phyloP scores from a whole-genome alignment of 1,140 invertebrate species.

The Daktulosphaira vitifoliae region DNA sequence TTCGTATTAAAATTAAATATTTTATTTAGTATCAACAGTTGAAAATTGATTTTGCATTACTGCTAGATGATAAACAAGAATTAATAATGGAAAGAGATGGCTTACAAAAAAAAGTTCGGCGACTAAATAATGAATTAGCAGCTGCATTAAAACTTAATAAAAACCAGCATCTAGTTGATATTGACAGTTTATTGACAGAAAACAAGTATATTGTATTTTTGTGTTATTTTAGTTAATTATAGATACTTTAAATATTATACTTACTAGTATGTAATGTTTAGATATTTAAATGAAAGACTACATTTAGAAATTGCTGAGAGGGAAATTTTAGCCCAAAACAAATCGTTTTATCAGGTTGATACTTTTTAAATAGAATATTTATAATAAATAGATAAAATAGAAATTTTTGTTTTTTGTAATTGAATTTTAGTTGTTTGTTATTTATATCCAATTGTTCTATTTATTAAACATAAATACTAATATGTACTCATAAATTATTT shows the following conservation, averaged over 20 bases:
- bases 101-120: constrained; percentile 74
- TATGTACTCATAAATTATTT: too few relatives aligned
- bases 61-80: constrained; percentile 81
- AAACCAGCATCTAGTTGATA: constrained; percentile 55
- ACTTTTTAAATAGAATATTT: constrained; percentile 43
- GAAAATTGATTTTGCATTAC: constrained; percentile 61
- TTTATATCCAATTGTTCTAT: too few relatives aligned
- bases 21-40: constrained; percentile 49
- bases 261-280: constrained; percentile 38
- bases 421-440: too few relatives aligned
- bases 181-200: constrained; percentile 71
- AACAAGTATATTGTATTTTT: constrained; percentile 52
- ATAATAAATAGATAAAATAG: too few relatives aligned
- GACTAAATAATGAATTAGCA: constrained; percentile 72
- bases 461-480: too few relatives aligned
- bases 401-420: too few relatives aligned
- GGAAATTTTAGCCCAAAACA: constrained; percentile 58
- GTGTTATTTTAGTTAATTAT: background rate
- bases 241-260: constrained; percentile 19
- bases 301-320: constrained; percentile 72
- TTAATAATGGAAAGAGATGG: constrained; percentile 69
- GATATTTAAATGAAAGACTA: constrained; percentile 70
- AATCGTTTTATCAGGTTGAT: constrained; percentile 62
- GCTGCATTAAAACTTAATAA: constrained; percentile 55
- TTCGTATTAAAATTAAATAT: too few relatives aligned